Conservation (phyloP, 1,140 invertebrate species). For the Aplysia californica region DNA sequence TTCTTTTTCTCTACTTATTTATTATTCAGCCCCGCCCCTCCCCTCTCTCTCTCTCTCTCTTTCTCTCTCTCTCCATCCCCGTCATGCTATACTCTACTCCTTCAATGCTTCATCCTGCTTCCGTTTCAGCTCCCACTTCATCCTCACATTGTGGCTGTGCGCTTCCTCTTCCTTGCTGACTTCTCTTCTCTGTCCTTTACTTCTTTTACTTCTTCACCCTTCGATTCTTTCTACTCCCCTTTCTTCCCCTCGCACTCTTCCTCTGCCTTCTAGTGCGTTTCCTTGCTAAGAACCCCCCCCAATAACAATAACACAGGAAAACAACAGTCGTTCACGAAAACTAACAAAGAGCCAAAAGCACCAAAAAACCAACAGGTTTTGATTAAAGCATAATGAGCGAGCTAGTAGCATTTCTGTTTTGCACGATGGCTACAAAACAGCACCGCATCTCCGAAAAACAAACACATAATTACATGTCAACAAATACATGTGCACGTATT, state of each 20-base stretch:
- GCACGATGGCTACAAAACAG: too few species aligned
- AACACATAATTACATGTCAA: too few species aligned
- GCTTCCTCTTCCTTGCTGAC: neutral
- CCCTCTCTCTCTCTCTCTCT: neutral
- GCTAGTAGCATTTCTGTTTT: too few species aligned
- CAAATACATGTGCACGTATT: too few species aligned
- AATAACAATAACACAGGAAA: too few species aligned
- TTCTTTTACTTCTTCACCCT: neutral
- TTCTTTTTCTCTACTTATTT: neutral
- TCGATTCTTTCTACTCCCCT: neutral
- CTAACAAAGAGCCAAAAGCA: too few species aligned
- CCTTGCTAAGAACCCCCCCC: neutral
- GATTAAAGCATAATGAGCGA: too few species aligned
- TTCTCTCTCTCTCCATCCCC: neutral
- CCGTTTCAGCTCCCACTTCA: neutral
- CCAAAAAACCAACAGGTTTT: too few species aligned
- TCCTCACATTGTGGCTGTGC: neutral
- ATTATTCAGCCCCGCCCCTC: neutral
- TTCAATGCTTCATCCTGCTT: neutral
- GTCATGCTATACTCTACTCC: neutral
- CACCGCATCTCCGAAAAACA: too few species aligned
- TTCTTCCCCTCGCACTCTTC: neutral
- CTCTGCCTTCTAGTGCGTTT: neutral
- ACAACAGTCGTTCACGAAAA: too few species aligned
- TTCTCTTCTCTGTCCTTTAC: neutral